A percentile compares a stretch with the other conserved stretches of the same genome.
Conservation (phyloP, 2,888 invertebrate genomes). For the Leistus spinibarbis region DNA sequence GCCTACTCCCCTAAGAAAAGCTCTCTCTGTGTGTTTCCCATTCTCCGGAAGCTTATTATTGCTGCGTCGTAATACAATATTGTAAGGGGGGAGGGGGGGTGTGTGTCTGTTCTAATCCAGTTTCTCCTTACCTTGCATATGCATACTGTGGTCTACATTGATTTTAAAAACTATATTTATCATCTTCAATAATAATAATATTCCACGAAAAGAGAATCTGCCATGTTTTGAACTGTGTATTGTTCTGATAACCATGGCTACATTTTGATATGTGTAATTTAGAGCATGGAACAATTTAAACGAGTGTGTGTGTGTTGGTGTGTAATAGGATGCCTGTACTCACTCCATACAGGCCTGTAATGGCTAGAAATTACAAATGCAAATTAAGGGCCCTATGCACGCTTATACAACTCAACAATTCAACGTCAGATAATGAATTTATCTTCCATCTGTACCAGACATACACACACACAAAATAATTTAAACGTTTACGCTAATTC, state of each 20-base stretch:
- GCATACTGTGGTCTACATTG: no score
- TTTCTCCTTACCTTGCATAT: not conserved
- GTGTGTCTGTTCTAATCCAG: conserved; percentile 27
- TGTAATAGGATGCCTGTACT: not conserved
- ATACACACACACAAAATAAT: conserved; percentile 15
- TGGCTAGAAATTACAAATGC: conserved; percentile 25
- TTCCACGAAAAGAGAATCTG: no score
- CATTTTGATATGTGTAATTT: no score
- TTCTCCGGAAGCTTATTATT: conserved; percentile 21
- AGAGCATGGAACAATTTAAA: not conserved
- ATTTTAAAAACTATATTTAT: no score
- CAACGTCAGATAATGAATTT: conserved; percentile 35
- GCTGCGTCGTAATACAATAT: conserved; percentile 22
- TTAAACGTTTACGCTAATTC: conserved; percentile 16
- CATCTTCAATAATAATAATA: no score
- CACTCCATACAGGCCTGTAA: not conserved
- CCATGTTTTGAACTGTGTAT: no score
- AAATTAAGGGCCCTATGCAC: conserved; percentile 9
- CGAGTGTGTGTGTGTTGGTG: not conserved
- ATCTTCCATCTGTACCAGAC: conserved; percentile 33
- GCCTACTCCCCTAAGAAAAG: conserved; percentile 6
- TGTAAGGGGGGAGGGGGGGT: no score
- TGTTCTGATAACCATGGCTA: no score
- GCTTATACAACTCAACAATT: conserved; percentile 10
- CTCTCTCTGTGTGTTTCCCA: not conserved